Base-by-base conservation (phyloP, 1,140 invertebrate species). In the Nephotettix cincticeps region DNA sequence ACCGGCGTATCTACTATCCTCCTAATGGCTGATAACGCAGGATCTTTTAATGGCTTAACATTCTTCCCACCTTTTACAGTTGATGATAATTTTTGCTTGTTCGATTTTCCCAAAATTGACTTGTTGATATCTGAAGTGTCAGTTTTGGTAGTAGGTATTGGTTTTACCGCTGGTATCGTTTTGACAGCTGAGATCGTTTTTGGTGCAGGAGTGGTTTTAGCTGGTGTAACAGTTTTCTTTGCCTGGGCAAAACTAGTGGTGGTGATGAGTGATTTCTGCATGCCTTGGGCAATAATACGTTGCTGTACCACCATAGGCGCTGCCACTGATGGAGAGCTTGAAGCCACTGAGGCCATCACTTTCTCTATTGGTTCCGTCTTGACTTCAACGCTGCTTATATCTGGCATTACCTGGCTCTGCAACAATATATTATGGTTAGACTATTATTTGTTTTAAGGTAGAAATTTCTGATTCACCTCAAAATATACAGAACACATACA, bases 221-320 rank as follows among this genome's bases (percentile, higher is more conserved):
- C 56, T 25, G 54, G 14, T 11, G 29, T 13, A 30, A 32, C 66
- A 68, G 27, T 61, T 70, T 45, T 51, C 36, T 64, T 65, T 17
- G 66, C 56, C 23, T 47, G 36, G 6, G 40, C 66, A 11, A 68
- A 11, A 21, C 66, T 64, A 14, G 56, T 25, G 9, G 71, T 23
- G 17, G 19, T 61, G 28, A 68, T 61, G 3, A 36, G 32, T 25
- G 69, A 69, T 30, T 68, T 73, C n/a, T 43, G 51, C 32, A 63
- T 40, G 13, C 23, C 45, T 63, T 28, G 43, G 21, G 21, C 51
- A 29, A 30, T 28, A 2, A 51, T 28, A 29, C 40, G 36, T 47
- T 68, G 66, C 4, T 45, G 1, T 17, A 51, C 9, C 2, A 68
- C 36, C 19, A 54, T 13, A 17, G 43, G 27, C n/a, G 66, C 17